Conservation (phyloP, 2,888 invertebrate genomes). For the Stenchaetothrips biformis region DNA sequence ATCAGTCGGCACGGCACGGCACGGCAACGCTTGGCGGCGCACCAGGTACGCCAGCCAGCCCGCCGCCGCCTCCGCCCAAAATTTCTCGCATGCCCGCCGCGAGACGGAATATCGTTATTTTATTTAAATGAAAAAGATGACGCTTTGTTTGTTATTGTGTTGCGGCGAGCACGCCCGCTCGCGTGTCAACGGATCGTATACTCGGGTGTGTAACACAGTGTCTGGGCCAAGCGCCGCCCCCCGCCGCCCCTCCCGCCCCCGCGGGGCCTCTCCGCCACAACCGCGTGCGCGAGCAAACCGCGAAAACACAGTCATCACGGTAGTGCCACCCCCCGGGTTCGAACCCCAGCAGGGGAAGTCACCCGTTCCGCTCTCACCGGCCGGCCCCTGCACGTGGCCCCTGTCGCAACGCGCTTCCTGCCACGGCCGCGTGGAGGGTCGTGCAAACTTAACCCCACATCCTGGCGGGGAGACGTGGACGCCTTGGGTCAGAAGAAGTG, state of each 20-base stretch:
- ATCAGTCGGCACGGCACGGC: neutral
- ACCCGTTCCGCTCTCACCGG: too few relatives aligned
- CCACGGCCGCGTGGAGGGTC: too few relatives aligned
- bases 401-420: too few relatives aligned
- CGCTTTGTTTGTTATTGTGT: neutral
- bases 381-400: too few relatives aligned
- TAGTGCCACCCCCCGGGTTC: neutral
- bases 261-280: neutral
- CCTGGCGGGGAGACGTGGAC: too few relatives aligned
- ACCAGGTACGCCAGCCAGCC: too few relatives aligned
- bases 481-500: too few relatives aligned
- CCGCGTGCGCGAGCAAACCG: neutral
- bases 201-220: neutral
- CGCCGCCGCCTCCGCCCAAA: neutral
- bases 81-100: neutral
- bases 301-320: neutral
- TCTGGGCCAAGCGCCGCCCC: neutral
- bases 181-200: conserved; percentile 11
- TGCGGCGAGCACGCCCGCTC: neutral
- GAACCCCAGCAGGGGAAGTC: too few relatives aligned
- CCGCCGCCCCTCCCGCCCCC: neutral
- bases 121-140: neutral
- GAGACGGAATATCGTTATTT: neutral
- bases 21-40: too few relatives aligned
- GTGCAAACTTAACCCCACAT: too few relatives aligned